Conservation (phyloP, 2,113 vertebrate species). For the Microcebus tavaratra region DNA sequence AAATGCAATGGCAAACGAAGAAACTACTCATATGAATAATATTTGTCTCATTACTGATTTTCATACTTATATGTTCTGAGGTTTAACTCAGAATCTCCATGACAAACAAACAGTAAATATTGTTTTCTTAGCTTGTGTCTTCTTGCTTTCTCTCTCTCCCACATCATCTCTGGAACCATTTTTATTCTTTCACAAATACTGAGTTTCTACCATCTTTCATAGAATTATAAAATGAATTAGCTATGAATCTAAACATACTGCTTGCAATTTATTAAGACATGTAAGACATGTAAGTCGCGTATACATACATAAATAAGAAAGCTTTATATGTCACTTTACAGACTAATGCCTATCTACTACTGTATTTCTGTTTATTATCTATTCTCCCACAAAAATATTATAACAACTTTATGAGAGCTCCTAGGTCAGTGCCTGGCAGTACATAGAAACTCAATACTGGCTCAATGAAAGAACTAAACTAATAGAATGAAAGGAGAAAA, state of each 20-base stretch:
- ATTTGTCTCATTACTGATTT: background rate
- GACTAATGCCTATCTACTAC: background rate
- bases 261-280: background rate
- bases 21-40: background rate
- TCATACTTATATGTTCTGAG: background rate
- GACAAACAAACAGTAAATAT: background rate
- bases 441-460: constrained; percentile 2
- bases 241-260: background rate
- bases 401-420: background rate
- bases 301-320: background rate
- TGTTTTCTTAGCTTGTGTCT: background rate
- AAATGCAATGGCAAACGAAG: background rate
- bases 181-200: constrained; percentile 33
- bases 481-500: background rate
- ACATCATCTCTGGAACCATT: background rate
- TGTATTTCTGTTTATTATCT: background rate
- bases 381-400: background rate
- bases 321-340: background rate
- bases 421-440: background rate
- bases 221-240: constrained; percentile 31
- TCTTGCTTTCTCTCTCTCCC: background rate
- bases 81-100: background rate
- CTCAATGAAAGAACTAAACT: background rate
- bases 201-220: background rate
- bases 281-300: background rate